phyloP scores from a whole-genome alignment of 2,888 invertebrate species.

The Thereva unica region DNA sequence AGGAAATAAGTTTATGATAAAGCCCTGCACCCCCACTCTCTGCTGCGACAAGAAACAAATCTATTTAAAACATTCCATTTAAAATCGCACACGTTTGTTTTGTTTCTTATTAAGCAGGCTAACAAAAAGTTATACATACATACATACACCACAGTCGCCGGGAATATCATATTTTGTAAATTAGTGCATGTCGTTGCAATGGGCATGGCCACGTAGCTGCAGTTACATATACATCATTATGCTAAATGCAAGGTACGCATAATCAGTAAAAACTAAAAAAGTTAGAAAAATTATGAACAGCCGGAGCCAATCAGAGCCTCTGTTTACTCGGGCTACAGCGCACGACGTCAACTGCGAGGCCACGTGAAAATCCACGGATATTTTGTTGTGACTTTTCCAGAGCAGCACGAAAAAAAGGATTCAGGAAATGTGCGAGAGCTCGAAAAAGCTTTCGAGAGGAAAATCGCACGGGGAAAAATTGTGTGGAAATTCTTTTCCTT shows the following conservation, averaged over 20 bases:
- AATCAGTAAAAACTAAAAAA: conserved; percentile 24
- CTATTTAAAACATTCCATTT: too few relatives aligned
- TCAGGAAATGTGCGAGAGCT: conserved; percentile 23
- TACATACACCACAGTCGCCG: too few relatives aligned
- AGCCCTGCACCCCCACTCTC: too few relatives aligned
- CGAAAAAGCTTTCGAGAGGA: conserved; percentile 28
- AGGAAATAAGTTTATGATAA: too few relatives aligned
- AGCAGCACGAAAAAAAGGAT: conserved; percentile 24
- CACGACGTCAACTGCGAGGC: conserved; percentile 28
- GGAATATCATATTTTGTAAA: too few relatives aligned
- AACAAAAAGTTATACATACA: too few relatives aligned
- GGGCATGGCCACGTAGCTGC: too few relatives aligned
- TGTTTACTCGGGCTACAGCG: conserved; percentile 34
- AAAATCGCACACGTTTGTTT: too few relatives aligned
- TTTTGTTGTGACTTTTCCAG: background rate
- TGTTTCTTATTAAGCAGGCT: too few relatives aligned
- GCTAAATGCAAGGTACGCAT: conserved; percentile 36
- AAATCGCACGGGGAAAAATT: conserved; percentile 12
- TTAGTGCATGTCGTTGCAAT: too few relatives aligned
- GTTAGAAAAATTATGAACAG: conserved; percentile 23
- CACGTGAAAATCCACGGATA: conserved; percentile 22
- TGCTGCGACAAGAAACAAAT: too few relatives aligned
- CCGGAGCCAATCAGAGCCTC: conserved; percentile 34
- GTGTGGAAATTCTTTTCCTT: conserved; percentile 8
- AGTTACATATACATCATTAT: conserved; percentile 13